Conservation (phyloP, 2,797 vertebrate genomes). For the Chelon labrosus region DNA sequence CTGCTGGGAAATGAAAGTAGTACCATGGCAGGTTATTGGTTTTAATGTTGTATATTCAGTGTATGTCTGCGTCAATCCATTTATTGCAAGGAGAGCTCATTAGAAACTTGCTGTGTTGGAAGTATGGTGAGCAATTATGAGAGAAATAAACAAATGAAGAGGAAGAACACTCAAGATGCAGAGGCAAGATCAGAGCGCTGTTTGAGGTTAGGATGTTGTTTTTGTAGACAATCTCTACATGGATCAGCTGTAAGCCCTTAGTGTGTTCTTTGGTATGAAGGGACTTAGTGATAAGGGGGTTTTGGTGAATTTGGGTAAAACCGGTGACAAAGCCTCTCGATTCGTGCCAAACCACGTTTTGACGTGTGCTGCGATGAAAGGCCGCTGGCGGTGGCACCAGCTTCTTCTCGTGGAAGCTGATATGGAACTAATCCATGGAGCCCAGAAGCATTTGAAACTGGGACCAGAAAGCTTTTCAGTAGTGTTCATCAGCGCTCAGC, state of each 20-base stretch:
- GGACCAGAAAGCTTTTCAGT: slow-evolving; percentile 50
- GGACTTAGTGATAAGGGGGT: slow-evolving; percentile 18
- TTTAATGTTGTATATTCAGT: slow-evolving; percentile 26
- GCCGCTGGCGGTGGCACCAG: background rate
- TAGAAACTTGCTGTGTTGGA: slow-evolving; percentile 2
- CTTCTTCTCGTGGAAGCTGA: slow-evolving; percentile 55
- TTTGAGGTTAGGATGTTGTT: slow-evolving; percentile 43
- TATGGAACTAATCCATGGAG: slow-evolving; percentile 58
- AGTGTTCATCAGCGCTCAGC: slow-evolving; percentile 32
- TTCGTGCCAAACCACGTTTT: slow-evolving; percentile 68
- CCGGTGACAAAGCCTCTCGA: slow-evolving; percentile 56
- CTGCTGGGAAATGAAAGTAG: background rate
- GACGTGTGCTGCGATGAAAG: slow-evolving; percentile 38
- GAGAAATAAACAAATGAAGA: background rate
- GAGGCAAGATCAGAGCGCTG: slow-evolving; percentile 18
- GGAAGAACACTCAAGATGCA: slow-evolving; percentile 5
- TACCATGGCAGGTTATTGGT: background rate
- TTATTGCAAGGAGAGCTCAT: slow-evolving; percentile 3
- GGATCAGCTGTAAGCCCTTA: slow-evolving; percentile 52
- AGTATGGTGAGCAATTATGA: slow-evolving; percentile 1
- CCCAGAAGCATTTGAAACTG: slow-evolving; percentile 47
- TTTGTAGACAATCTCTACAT: slow-evolving; percentile 50
- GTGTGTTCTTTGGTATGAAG: slow-evolving; percentile 55
- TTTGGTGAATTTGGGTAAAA: slow-evolving; percentile 62
- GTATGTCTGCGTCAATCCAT: slow-evolving; percentile 11